Evolutionary conservation across 2,888 invertebrate species (phyloP).

Genomic region (Hirudinaria manillensis): DNA sequence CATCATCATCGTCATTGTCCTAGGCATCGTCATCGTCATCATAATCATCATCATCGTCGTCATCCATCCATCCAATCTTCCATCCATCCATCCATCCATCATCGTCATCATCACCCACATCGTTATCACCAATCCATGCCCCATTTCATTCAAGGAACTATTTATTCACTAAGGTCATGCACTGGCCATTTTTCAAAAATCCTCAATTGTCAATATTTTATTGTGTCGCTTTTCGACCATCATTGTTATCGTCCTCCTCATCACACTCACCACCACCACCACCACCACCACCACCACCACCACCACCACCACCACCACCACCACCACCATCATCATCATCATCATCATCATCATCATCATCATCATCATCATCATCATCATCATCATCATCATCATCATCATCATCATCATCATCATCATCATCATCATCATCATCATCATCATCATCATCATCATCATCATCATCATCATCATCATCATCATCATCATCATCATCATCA

Average conservation of each 20-base stretch:
- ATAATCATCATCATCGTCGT: neutral
- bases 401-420: neutral
- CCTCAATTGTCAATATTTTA: neutral
- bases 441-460: neutral
- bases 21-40: neutral
- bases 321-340: neutral
- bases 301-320: neutral
- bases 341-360: neutral
- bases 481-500: neutral
- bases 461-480: neutral
- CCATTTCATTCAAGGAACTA: neutral
- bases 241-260: neutral
- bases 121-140: neutral
- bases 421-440: conserved; percentile 4
- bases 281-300: neutral
- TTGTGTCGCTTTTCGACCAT: neutral
- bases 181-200: neutral
- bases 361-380: neutral
- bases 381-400: neutral
- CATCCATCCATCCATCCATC: neutral
- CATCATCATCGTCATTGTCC: neutral
- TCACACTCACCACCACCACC: neutral
- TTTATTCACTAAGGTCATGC: too few species aligned
- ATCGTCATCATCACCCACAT: conserved; percentile 1
- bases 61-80: neutral